Evolutionary conservation across 1,140 invertebrate species (phyloP), one percentile per base, ranked within the genome.

Genomic region (Centruroides vittatus): DNA sequence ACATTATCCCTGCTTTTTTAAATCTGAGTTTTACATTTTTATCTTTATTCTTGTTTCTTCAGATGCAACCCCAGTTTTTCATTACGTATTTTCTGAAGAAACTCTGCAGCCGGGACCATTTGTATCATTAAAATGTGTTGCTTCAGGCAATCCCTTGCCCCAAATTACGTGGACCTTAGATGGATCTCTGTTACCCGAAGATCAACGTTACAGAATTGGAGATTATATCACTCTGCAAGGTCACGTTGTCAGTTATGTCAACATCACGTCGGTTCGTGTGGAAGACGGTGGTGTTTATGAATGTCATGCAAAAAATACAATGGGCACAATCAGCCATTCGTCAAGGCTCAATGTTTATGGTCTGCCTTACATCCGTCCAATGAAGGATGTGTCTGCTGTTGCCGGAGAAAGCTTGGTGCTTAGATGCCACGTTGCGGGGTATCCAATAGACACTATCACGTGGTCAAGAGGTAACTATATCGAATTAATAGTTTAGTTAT

Each of bases 211-310:
- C 47, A 57, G 60, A 35, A 63, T 64, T 2, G 68, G 64, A n/a
- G 67, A 67, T 57, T 67, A 68, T 48, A 66, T 68, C 36, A 67
- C 62, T 10, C 52, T 57, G 56, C 63, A 68, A n/a, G 61, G 61
- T 11, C 60, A 57, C 8, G 68, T 74, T 11, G 67, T 71, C 41
- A 73, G 71, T 55, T 72, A 71, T 57, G 69, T 73, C 13, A 92
- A 92, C 75, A 89, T 93, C 66, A 86, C 84, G 63, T 82, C 84
- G 65, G 85, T 89, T 51, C 81, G 82, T 74, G 84, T 90, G 5
- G 83, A 88, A 71, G 88, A 91, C 70, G 89, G 89, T n/a, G 89
- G 89, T 3, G 84, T 88, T 71, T 92, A 89, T 75, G 81, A 81
- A 51, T 93, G 90, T 71, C 82, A 78, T 3, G 87, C 86, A 1